A percentile compares a stretch with the other conserved stretches of the same genome.
Conservation (phyloP, 2,888 invertebrate genomes). For the Pterostichus madidus region DNA sequence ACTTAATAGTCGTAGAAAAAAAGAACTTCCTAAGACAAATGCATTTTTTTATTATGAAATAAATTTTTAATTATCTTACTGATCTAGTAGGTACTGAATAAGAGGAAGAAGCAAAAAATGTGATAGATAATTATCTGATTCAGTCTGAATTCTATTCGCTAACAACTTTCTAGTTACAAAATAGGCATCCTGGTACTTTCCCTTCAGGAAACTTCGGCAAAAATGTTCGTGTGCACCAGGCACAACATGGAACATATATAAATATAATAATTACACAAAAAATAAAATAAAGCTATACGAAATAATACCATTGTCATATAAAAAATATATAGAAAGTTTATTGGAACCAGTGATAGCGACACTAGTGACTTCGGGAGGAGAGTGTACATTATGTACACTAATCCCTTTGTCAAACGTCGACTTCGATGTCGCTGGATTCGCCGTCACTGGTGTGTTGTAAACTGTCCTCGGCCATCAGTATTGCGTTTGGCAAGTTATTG, state of each 20-base stretch:
- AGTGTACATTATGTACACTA: conserved; percentile 38
- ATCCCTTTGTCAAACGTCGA: conserved; percentile 73
- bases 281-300: conserved; percentile 16
- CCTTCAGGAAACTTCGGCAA: too few species aligned
- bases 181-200: too few species aligned
- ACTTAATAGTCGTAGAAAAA: too few species aligned
- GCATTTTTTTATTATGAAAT: too few species aligned
- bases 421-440: conserved; percentile 74
- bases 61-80: too few species aligned
- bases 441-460: conserved; percentile 70
- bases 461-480: conserved; percentile 79
- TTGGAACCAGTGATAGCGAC: background rate
- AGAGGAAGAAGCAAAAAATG: too few species aligned
- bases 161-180: too few species aligned
- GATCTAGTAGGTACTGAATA: too few species aligned
- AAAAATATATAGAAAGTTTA: conserved; percentile 32
- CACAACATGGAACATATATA: background rate
- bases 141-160: too few species aligned
- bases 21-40: too few species aligned
- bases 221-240: too few species aligned
- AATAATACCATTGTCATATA: conserved; percentile 31
- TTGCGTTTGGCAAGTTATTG: conserved; percentile 77
- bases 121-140: too few species aligned
- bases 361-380: background rate
- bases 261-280: conserved; percentile 17